Evolutionary conservation across 1,140 invertebrate species (phyloP).

Genomic region (Bathynomus jamesi): DNA sequence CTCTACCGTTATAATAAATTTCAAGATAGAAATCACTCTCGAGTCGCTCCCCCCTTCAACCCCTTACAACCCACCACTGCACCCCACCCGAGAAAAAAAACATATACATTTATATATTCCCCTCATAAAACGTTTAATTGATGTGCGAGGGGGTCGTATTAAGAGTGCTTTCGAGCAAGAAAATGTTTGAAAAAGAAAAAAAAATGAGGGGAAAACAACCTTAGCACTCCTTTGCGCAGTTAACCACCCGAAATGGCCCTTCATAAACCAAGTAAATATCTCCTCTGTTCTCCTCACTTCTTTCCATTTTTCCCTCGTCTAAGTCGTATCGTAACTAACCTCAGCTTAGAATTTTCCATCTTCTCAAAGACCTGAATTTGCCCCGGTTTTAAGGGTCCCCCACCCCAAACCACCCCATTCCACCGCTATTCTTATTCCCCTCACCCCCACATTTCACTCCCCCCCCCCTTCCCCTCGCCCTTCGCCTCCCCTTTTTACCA

Average conservation of each 20-base stretch:
- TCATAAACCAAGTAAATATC: constrained; percentile 1
- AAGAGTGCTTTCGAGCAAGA: not conserved
- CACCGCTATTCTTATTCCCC: not conserved
- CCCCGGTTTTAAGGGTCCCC: not conserved
- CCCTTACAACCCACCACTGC: no score
- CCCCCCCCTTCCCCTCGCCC: not conserved
- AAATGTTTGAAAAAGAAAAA: not conserved
- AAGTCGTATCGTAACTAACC: not conserved
- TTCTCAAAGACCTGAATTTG: constrained; percentile 1
- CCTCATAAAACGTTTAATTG: not conserved
- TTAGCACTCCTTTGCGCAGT: not conserved
- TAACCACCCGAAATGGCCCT: not conserved
- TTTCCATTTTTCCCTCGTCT: not conserved
- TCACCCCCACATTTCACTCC: not conserved
- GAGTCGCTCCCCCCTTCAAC: not conserved
- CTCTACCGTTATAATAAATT: not conserved
- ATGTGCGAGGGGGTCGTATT: not conserved
- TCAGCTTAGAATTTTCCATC: not conserved
- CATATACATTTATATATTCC: not conserved
- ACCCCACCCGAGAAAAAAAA: no score
- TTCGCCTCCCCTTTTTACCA: not conserved
- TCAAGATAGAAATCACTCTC: not conserved
- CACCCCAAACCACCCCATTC: not conserved
- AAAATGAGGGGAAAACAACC: not conserved
- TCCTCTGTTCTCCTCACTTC: not conserved